Conservation (phyloP, 2,888 invertebrate species). For the Megastigmus dorsalis region DNA sequence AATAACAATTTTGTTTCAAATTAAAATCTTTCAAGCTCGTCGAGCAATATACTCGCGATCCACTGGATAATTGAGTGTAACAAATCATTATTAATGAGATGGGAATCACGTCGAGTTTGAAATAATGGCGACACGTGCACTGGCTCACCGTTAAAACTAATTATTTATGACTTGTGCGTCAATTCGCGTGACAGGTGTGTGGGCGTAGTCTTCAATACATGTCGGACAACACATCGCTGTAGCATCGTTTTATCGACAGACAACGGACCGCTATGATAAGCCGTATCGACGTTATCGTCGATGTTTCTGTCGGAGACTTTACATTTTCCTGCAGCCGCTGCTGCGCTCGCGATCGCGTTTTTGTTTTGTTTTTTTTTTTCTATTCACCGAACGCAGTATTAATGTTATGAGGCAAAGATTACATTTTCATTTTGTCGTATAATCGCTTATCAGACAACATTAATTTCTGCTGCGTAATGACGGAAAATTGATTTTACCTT, state of each 20-base stretch:
- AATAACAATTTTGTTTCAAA: too few relatives aligned
- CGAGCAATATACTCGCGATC: not conserved
- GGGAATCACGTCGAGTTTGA: slow-evolving; percentile 14
- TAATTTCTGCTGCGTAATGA: not conserved
- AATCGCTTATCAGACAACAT: too few relatives aligned
- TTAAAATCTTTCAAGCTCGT: too few relatives aligned
- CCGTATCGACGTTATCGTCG: slow-evolving; percentile 31
- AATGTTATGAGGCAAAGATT: slow-evolving; percentile 7
- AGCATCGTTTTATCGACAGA: slow-evolving; percentile 34
- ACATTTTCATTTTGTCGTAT: not conserved
- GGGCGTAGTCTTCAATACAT: too few relatives aligned
- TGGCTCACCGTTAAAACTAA: slow-evolving; percentile 23
- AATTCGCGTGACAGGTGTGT: too few relatives aligned
- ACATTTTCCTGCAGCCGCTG: not conserved
- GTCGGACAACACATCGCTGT: not conserved
- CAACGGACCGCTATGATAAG: slow-evolving; percentile 29
- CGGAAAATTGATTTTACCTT: too few relatives aligned
- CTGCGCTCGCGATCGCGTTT: not conserved
- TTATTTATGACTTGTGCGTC: slow-evolving; percentile 38
- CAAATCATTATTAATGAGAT: slow-evolving; percentile 26
- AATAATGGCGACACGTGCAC: slow-evolving; percentile 54
- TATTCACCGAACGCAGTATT: not conserved
- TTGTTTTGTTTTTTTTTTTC: not conserved
- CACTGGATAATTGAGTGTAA: slow-evolving; percentile 10
- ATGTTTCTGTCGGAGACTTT: slow-evolving; percentile 16